These are phyloP conservation scores for Nesometra sesokonis DNA, from an alignment of 35 echinoderm and acorn worm genomes.

Conservation along the genomic window DNA sequence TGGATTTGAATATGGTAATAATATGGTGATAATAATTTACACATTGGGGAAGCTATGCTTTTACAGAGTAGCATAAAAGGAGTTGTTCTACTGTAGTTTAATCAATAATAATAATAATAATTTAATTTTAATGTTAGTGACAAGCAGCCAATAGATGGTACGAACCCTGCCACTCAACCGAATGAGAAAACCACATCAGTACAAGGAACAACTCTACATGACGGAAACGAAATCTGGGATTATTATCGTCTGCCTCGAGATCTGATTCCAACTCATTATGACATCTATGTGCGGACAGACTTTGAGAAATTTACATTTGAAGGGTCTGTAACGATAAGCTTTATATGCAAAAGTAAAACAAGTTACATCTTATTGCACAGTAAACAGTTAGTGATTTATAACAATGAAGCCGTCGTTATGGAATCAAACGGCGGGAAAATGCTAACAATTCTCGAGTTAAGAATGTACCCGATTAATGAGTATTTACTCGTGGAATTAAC, in stretches of 20 bases:
- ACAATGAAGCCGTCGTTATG: neutral
- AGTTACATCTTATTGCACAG: slow-evolving; percentile 66
- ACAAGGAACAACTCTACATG: neutral
- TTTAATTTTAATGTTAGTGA: neutral
- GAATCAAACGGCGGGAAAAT: neutral
- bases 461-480: slow-evolving; percentile 35
- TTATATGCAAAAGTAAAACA: slow-evolving; percentile 37
- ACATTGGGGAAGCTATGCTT: too few relatives aligned
- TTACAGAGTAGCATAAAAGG: too few relatives aligned
- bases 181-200: neutral
- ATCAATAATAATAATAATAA: neutral
- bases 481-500: slow-evolving; percentile 45
- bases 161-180: neutral
- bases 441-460: neutral
- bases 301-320: slow-evolving; percentile 37
- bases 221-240: slow-evolving; percentile 40
- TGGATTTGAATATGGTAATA: too few relatives aligned
- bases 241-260: slow-evolving; percentile 55
- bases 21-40: too few relatives aligned
- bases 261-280: slow-evolving; percentile 66
- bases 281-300: slow-evolving; percentile 55
- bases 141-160: neutral
- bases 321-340: slow-evolving; percentile 25
- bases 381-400: slow-evolving; percentile 46
- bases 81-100: neutral